Evolutionary conservation across 2,797 vertebrate genomes (phyloP), one percentile per base, ranked within the genome.

Genomic region (Paramormyrops hopkinsi): DNA sequence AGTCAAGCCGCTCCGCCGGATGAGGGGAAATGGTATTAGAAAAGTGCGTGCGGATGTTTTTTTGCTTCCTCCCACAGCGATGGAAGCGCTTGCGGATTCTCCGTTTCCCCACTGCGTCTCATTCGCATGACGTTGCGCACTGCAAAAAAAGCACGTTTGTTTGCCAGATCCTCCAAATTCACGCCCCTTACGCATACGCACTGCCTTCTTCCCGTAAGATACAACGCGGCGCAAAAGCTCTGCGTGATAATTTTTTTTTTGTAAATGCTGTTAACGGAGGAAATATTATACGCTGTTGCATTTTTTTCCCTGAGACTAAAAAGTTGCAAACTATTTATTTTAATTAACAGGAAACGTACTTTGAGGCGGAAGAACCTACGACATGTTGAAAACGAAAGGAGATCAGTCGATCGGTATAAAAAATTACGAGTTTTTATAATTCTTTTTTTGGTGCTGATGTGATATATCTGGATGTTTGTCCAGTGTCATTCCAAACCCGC

Each of bases 61-160:
- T 87, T 62, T 53, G 90, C 91, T 91, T 92, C 92, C 91, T 91
- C 90, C 90, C 89, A 90, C 90, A 90, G 91, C 59, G 90, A 90
- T 41, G 87, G 88, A 91, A 89, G 48, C 76, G 91, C 91, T 88
- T 73, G 90, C 92, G 48, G 89, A 65, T 91, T 48, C 85, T 51
- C 87, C 25, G 90, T 89, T 91, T 89, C 65, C 89, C 90, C 91
- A 92, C 92, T 92, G 93, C 93, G 90, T 92, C 90, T 90, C 92
- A 88, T 91, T 92, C 92, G 86, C 87, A 92, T 92, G 93, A 93
- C 93, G 93, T 94, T 91, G 90, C 91, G 85, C 89, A 88, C 91
- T 92, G 92, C 92, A 90, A 92, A 93, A 92, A 85, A 89, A 89
- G 54, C 91, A 92, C 37, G 91, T 92, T 93, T 91, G 91, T 93